phyloP scores from a whole-genome alignment of 2,888 invertebrate species.

The Aelia acuminata region DNA sequence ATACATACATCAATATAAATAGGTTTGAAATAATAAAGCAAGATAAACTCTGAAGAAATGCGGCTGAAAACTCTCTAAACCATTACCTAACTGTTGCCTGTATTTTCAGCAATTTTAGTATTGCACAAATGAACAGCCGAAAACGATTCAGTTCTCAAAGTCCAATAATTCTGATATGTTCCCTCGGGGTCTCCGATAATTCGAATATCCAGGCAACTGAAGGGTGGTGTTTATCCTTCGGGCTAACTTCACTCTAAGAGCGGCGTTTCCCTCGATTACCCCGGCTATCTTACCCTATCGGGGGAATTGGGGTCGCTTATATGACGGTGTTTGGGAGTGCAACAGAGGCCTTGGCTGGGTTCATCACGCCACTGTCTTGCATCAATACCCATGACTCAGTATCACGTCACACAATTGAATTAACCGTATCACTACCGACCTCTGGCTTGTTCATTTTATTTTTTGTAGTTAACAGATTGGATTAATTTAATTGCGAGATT shows the following conservation, averaged over 20 bases:
- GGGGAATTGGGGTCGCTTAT: background rate
- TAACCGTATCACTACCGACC: too few species aligned
- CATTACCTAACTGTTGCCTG: background rate
- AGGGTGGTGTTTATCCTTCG: constrained; percentile 17
- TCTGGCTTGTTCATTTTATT: background rate
- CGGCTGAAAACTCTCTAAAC: background rate
- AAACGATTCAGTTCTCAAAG: background rate
- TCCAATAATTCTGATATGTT: background rate
- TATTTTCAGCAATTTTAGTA: background rate
- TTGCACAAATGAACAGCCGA: constrained; percentile 11
- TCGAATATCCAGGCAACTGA: background rate
- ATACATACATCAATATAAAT: too few species aligned
- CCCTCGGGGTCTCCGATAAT: background rate
- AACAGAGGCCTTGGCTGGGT: background rate
- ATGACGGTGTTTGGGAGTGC: background rate
- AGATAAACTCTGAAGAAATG: background rate
- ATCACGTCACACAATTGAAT: background rate
- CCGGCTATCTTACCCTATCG: background rate
- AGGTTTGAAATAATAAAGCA: too few species aligned
- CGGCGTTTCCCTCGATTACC: background rate
- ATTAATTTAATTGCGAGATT: too few species aligned
- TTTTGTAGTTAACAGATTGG: background rate
- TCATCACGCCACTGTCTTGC: background rate
- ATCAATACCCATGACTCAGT: background rate
- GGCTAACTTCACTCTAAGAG: background rate